phyloP scores from a whole-genome alignment of 1,140 invertebrate genomes.

The Oryzaephilus surinamensis region DNA sequence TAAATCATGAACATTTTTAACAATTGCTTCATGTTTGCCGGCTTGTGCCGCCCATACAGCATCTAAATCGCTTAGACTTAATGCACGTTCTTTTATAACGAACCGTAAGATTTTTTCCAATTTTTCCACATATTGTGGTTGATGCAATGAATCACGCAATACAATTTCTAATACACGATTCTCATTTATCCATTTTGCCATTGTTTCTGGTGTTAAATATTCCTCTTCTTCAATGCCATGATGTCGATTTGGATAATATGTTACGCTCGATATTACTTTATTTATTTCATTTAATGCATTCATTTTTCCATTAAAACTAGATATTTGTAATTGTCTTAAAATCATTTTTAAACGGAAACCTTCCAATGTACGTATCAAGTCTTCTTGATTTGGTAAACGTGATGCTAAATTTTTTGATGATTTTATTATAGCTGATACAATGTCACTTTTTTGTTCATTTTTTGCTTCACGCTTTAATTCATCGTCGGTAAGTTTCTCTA shows the following conservation, averaged over 20 bases:
- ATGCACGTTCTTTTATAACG: conserved; percentile 88
- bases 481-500: conserved; percentile 93
- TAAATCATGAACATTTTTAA: conserved; percentile 94
- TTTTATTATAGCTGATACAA: conserved; percentile 81
- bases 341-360: conserved; percentile 96
- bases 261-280: conserved; percentile 87
- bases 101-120: conserved; percentile 95
- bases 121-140: conserved; percentile 96
- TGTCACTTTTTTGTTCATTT: conserved; percentile 89
- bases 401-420: conserved; percentile 80
- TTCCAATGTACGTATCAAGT: conserved; percentile 80
- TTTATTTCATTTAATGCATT: conserved; percentile 98
- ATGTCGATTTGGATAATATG: conserved; percentile 71
- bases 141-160: conserved; percentile 88
- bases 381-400: conserved; percentile 67
- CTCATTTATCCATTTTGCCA: conserved; percentile 96
- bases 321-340: conserved; percentile 86
- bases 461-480: conserved; percentile 95
- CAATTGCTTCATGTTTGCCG: conserved; percentile 91
- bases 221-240: conserved; percentile 71
- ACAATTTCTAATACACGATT: conserved; percentile 94
- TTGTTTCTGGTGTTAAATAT: conserved; percentile 86
- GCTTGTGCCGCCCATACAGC: conserved; percentile 93
- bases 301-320: conserved; percentile 99
- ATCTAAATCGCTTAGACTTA: conserved; percentile 86